Percentiles rank a stretch among this genome's conserved stretches.
Evolutionary conservation across 2,888 invertebrate genomes (phyloP).

Genomic region (Diplolepis rosae): DNA sequence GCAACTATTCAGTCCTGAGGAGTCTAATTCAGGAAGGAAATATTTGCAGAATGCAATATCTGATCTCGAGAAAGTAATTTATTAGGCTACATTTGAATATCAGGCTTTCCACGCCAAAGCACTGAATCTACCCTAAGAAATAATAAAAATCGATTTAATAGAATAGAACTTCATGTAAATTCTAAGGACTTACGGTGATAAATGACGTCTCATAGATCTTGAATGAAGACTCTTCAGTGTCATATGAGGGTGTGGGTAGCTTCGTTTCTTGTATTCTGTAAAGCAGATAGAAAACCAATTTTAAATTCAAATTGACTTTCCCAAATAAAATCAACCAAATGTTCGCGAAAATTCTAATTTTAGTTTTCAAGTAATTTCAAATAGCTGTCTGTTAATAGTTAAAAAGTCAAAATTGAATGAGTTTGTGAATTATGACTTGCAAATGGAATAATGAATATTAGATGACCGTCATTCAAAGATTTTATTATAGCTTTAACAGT

Average conservation of each 20-base stretch:
- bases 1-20: too few species aligned
- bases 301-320: background rate
- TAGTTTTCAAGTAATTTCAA: background rate
- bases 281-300: constrained; percentile 48
- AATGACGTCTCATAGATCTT: constrained; percentile 77
- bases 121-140: background rate
- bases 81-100: background rate
- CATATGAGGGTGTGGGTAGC: constrained; percentile 79
- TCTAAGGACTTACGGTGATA: constrained; percentile 68
- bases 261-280: constrained; percentile 79
- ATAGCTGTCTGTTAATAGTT: too few species aligned
- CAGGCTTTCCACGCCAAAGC: background rate
- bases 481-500: background rate
- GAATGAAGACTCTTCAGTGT: constrained; percentile 78
- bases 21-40: too few species aligned
- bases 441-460: background rate
- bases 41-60: too few species aligned
- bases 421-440: too few species aligned
- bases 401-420: background rate
- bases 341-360: too few species aligned
- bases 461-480: background rate
- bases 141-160: background rate
- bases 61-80: too few species aligned
- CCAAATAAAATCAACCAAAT: background rate
- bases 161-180: background rate